phyloP scores from a whole-genome alignment of 2,888 invertebrate genomes.

The Cheilosia vernalis region DNA sequence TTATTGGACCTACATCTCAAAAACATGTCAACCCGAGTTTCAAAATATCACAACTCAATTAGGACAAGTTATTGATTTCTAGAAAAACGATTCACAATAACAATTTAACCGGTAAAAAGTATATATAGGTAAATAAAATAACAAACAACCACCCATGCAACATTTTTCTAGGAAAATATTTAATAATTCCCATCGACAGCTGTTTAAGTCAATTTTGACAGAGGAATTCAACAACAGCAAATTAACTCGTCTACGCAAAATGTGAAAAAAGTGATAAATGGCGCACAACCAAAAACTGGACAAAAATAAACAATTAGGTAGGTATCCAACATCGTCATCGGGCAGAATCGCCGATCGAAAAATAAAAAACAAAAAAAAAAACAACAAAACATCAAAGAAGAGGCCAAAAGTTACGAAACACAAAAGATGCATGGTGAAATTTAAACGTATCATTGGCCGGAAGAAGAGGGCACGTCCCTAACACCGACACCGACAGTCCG shows the following conservation, averaged over 20 bases:
- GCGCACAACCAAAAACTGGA: constrained; percentile 25
- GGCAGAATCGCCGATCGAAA: background rate
- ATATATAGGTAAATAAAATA: too few relatives aligned
- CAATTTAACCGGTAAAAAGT: too few relatives aligned
- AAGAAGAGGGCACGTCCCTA: background rate
- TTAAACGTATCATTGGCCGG: background rate
- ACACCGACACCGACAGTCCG: too few relatives aligned
- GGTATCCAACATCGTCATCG: background rate
- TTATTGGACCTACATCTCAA: too few relatives aligned
- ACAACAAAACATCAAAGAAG: background rate
- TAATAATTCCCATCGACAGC: constrained; percentile 8
- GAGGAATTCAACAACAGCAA: background rate
- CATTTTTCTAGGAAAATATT: too few relatives aligned
- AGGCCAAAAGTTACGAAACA: constrained; percentile 32
- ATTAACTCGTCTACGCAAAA: constrained; percentile 15
- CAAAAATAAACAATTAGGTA: constrained; percentile 44
- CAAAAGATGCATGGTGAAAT: constrained; percentile 13
- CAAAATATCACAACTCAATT: too few relatives aligned
- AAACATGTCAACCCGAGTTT: too few relatives aligned
- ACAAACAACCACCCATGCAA: too few relatives aligned
- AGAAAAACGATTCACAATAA: too few relatives aligned
- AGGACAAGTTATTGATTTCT: too few relatives aligned
- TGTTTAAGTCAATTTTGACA: constrained; percentile 13
- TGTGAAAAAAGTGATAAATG: background rate
- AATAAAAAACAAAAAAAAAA: background rate